phyloP scores from a whole-genome alignment of 2,888 invertebrate genomes.

The Julus scandinavius region DNA sequence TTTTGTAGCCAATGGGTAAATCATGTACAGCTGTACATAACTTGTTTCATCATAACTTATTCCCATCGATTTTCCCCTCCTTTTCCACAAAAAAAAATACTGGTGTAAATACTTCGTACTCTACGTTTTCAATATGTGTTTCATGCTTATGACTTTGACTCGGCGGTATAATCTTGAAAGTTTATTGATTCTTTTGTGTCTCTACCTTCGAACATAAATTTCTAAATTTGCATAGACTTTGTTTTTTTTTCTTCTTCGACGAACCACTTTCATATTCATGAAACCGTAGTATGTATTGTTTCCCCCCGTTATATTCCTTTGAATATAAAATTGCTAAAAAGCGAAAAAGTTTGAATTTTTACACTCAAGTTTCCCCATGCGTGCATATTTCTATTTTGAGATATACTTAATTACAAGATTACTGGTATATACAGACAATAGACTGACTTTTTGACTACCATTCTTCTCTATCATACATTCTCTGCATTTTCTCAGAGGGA shows the following conservation, averaged over 20 bases:
- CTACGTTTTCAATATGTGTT: neutral
- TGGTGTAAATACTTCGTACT: neutral
- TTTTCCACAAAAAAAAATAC: neutral
- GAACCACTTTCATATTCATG: neutral
- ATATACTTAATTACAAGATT: neutral
- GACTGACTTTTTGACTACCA: neutral
- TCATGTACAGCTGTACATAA: neutral
- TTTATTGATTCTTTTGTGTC: neutral
- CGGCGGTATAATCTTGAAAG: neutral
- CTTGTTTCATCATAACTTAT: neutral
- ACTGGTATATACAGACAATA: neutral
- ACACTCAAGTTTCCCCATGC: neutral
- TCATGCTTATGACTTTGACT: neutral
- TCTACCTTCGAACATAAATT: constrained; percentile 5
- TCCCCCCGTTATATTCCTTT: neutral
- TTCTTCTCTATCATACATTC: too few species aligned
- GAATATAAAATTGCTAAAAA: neutral
- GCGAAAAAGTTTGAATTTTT: neutral
- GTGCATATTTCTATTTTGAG: neutral
- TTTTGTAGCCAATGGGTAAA: neutral
- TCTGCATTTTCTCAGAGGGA: too few species aligned
- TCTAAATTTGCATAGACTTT: neutral
- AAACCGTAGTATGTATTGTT: neutral
- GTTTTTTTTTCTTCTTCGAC: neutral
- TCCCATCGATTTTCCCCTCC: neutral